Base-by-base conservation (phyloP, 2,113 vertebrate species). In the Tupaia tana region DNA sequence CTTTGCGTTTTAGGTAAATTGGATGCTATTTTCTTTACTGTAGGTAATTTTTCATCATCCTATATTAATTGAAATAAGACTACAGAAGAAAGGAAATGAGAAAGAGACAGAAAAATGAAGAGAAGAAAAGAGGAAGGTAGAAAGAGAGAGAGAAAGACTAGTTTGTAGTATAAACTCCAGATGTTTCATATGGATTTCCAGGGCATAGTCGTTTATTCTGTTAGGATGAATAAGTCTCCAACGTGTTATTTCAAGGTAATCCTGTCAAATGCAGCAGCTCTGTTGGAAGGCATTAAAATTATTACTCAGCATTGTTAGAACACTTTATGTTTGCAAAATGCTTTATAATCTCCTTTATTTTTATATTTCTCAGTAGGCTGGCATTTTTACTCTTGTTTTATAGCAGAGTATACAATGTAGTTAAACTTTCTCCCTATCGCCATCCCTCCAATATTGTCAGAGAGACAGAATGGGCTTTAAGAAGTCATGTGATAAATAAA, bases 201-300 rank as follows among this genome's bases (percentile, higher is more conserved):
- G 81, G 24, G 43, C 27, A 63, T 2, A 69, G n/a, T 61, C 78
- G 34, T 81, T 94, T 89, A 79, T 92, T 94, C 52, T 93, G 7
- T 90, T 89, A 29, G 69, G 27, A 75, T 82, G 31, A 91, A 58
- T 56, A 74, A 64, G n/a, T 14, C 63, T 12, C 34, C 12, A 14
- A 14, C 58, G 91, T 95, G 59, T 75, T 79, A 81, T 70, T 94
- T 95, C 64, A 87, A 91, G 78, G 91, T 90, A 91, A 96, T 90
- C 59, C 93, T 92, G 9, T 92, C 87, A 88, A 94, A 63, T 59
- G 24, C 85, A 87, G 18, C 71, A 20, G 10, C n/a, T 91, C n/a
- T 84, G 10, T 94, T 69, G 94, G 86, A 93, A 83, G 81, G 4
- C 34, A 70, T 84, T 90, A 52, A 58, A 77, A 67, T 90, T 81